Evolutionary conservation across 2,888 invertebrate species (phyloP), one percentile per base, ranked within the genome.

Genomic region (Syrista parreyssii): DNA sequence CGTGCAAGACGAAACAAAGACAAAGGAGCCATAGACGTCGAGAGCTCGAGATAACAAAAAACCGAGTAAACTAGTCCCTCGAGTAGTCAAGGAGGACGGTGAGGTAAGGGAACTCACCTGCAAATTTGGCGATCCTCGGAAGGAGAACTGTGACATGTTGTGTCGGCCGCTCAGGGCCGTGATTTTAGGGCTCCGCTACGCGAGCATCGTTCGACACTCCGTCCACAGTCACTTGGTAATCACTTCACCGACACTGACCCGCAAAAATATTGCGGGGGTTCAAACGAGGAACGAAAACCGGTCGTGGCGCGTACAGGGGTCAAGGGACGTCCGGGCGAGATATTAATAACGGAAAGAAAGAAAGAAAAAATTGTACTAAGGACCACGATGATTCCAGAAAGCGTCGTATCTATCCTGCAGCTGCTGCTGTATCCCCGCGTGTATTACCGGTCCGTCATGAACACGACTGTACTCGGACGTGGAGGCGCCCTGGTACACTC

Each of bases 71-170:
- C 15, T 40, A 40, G 40, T 40, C 15, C 4, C 40, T 6, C 6
- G 40, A 15, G 1, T 0, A 40, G 40, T 15, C n/a, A 15, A 1
- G 30, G 11, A 9, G 30, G 11, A 30, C 1, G 2, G 12, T 1
- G 69, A 2, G 23, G 68, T 35, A 15, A 23, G 15, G 15, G 69
- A 75, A 71, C 91, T 88, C 92, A 94, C 94, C 94, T 94, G 94
- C 92, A 93, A 93, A 92, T 92, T 94, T 91, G 94, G 94, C 90
- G 94, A 94, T 93, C 93, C 93, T 92, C 94, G 92, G 92, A 94
- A 93, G 91, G 94, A 93, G 93, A 94, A 94, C 93, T 94, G 94
- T 94, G 94, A 94, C 94, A 94, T 94, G 93, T 91, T 94, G 93
- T 92, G 93, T 91, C 92, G 92, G 93, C 93, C 93, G 92, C 92